Evolutionary conservation across 2,797 vertebrate species (phyloP).

Genomic region (Sparidentex hasta): DNA sequence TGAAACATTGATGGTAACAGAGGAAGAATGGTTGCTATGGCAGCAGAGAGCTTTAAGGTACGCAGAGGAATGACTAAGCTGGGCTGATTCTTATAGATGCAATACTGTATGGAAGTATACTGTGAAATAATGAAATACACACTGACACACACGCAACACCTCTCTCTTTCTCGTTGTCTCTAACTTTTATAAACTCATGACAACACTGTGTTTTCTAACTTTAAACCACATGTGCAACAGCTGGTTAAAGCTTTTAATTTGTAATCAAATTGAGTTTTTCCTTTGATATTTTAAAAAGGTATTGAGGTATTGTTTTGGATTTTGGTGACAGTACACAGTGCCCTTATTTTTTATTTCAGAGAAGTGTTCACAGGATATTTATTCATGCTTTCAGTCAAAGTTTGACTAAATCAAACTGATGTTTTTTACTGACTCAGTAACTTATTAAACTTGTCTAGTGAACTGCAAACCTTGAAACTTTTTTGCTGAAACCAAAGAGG

Average conservation of each 20-base stretch:
- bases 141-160: not conserved
- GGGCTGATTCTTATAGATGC: constrained; percentile 13
- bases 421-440: not conserved
- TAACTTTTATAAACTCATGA: not conserved
- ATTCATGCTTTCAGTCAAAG: not conserved
- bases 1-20: constrained; percentile 61
- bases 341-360: constrained; percentile 5
- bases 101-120: not conserved
- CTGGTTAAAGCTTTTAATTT: constrained; percentile 7
- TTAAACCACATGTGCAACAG: not conserved
- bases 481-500: not conserved
- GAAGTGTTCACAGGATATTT: constrained; percentile 1
- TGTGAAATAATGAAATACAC: constrained; percentile 1
- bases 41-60: constrained; percentile 57
- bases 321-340: not conserved
- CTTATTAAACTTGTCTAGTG: no score
- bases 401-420: not conserved
- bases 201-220: not conserved
- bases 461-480: not conserved
- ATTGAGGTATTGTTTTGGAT: not conserved
- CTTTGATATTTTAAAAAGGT: not conserved
- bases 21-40: constrained; percentile 67
- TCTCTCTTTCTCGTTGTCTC: not conserved
- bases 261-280: not conserved
- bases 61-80: constrained; percentile 50